These are phyloP conservation scores for Cercocebus atys DNA, from an alignment of 2,113 vertebrate genomes.

Conservation along the genomic window DNA sequence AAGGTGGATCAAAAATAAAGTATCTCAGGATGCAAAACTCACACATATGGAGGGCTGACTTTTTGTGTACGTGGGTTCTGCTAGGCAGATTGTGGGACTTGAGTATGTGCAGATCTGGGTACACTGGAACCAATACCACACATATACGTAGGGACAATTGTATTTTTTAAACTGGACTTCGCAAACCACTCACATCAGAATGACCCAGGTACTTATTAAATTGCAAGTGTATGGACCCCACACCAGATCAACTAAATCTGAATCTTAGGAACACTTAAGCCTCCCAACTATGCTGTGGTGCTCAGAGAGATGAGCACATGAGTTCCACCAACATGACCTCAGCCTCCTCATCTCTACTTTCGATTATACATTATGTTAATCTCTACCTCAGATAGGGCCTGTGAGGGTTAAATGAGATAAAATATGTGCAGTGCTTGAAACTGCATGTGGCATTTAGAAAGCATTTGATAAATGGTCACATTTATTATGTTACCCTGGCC, in stretches of 20 bases:
- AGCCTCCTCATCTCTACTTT: neutral
- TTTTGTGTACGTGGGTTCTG: neutral
- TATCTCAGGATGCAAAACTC: neutral
- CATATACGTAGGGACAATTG: neutral
- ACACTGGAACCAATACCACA: neutral
- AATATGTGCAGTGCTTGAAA: neutral
- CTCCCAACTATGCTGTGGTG: neutral
- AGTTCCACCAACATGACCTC: neutral
- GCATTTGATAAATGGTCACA: slow-evolving; percentile 46
- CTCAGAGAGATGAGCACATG: neutral
- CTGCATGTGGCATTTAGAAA: slow-evolving; percentile 7
- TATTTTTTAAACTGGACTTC: neutral
- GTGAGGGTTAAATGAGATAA: slow-evolving; percentile 46
- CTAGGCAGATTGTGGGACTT: neutral
- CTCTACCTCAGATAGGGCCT: neutral
- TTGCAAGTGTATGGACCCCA: neutral
- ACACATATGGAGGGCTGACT: neutral
- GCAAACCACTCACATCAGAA: neutral
- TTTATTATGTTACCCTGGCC: slow-evolving; percentile 23
- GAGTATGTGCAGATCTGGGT: neutral
- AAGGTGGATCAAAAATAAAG: neutral
- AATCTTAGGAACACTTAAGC: neutral
- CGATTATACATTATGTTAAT: neutral
- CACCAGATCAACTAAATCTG: neutral
- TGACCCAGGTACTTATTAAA: neutral